A percentile compares a stretch with the other conserved stretches of the same genome.
These are phyloP conservation scores for Epinephelus awoara DNA, from an alignment of 2,797 vertebrate species.

Conservation along the genomic window DNA sequence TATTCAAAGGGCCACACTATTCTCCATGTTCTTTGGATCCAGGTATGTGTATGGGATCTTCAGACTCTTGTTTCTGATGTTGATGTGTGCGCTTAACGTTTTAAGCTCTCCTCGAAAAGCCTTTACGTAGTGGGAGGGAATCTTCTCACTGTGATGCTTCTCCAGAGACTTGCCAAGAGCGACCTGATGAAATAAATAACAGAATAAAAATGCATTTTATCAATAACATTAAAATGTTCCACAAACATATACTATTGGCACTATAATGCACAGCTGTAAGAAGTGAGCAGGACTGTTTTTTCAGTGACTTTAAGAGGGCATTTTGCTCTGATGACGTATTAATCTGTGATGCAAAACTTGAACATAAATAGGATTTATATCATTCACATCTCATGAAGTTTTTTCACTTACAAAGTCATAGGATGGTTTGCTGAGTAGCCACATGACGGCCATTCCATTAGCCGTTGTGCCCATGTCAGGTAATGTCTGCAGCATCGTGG, in stretches of 20 bases:
- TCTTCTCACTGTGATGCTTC: no score
- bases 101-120: no score
- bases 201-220: neutral
- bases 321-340: neutral
- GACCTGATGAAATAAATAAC: neutral
- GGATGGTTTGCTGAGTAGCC: conserved; percentile 67
- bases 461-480: no score
- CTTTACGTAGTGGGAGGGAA: no score
- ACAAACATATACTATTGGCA: neutral
- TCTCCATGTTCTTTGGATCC: no score
- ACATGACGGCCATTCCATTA: conserved; percentile 53
- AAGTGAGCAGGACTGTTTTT: neutral
- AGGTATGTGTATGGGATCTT: no score
- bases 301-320: neutral
- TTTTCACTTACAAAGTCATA: conserved; percentile 65
- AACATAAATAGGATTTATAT: neutral
- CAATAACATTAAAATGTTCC: neutral
- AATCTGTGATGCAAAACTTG: neutral
- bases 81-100: no score
- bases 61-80: no score
- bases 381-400: no score
- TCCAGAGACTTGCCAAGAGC: no score
- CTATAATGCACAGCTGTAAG: neutral
- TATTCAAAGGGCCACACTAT: no score
- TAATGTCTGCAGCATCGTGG: conserved; percentile 36